phyloP scores from a whole-genome alignment of 2,113 vertebrate species.

The Serilophus lunatus region DNA sequence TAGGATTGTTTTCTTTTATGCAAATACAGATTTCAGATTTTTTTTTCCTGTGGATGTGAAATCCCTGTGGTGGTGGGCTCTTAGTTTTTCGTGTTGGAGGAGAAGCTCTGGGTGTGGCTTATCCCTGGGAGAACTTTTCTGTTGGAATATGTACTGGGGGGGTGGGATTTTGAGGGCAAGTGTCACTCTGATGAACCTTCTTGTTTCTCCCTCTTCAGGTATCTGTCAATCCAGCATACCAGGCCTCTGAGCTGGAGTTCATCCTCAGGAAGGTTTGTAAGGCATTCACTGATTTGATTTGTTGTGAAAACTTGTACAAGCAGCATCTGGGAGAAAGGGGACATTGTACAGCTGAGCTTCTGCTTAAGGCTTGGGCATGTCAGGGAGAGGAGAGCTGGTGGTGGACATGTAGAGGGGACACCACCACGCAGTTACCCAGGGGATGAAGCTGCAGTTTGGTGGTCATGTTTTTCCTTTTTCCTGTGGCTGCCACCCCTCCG shows the following conservation, averaged over 20 bases:
- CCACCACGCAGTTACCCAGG: background rate
- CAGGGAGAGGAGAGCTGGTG: background rate
- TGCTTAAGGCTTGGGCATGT: background rate
- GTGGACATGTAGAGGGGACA: background rate
- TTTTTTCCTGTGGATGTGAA: background rate
- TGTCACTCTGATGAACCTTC: background rate
- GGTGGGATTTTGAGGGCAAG: background rate
- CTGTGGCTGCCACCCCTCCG: background rate
- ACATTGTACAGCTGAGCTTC: background rate
- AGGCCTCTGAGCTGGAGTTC: conserved; percentile 81
- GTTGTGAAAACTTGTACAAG: background rate
- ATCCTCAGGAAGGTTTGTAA: conserved; percentile 80
- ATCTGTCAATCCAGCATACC: conserved; percentile 91
- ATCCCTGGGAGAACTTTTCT: background rate
- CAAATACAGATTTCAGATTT: background rate
- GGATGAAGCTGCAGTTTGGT: background rate
- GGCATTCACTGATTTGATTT: background rate
- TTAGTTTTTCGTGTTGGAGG: background rate
- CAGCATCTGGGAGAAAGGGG: background rate
- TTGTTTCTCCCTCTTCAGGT: conserved; percentile 72
- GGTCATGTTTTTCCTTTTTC: background rate
- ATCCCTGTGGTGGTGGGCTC: background rate
- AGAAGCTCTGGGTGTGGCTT: background rate
- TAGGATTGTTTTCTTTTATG: background rate
- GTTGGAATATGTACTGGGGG: background rate